phyloP scores from a whole-genome alignment of 2,888 invertebrate genomes.

The Nemotelus nigrinus region DNA sequence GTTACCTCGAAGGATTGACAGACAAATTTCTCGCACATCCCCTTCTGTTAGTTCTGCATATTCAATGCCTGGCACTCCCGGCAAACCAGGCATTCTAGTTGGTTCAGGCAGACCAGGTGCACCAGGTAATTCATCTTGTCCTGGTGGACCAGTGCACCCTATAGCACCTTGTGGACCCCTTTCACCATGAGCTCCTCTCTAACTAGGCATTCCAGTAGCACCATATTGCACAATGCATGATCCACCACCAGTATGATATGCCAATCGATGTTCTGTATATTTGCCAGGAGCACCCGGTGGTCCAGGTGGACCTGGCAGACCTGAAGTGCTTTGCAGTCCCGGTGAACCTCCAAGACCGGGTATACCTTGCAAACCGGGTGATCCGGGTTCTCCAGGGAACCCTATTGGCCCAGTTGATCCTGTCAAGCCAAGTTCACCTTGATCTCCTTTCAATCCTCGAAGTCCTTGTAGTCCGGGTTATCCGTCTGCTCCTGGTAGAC shows the following conservation, averaged over 20 bases:
- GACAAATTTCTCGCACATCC: slow-evolving; percentile 84
- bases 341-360: slow-evolving; percentile 68
- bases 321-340: slow-evolving; percentile 68
- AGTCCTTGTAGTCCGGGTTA: slow-evolving; percentile 69
- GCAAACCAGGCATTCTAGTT: slow-evolving; percentile 72
- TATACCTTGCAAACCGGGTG: slow-evolving; percentile 62
- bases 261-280: slow-evolving; percentile 6
- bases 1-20: slow-evolving; percentile 77
- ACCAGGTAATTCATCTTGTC: slow-evolving; percentile 69
- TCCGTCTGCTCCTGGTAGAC: slow-evolving; percentile 76
- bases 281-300: slow-evolving; percentile 38
- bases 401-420: slow-evolving; percentile 79
- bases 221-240: slow-evolving; percentile 53
- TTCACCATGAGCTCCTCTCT: slow-evolving; percentile 62
- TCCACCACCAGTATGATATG: not conserved
- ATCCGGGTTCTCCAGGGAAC: slow-evolving; percentile 55
- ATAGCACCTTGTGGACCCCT: slow-evolving; percentile 68
- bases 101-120: slow-evolving; percentile 67
- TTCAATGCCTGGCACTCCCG: slow-evolving; percentile 58
- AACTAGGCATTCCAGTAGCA: slow-evolving; percentile 58
- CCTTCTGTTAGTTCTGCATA: slow-evolving; percentile 63
- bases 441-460: slow-evolving; percentile 71
- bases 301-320: slow-evolving; percentile 57
- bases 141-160: slow-evolving; percentile 70
- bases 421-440: slow-evolving; percentile 78